Evolutionary conservation across 1,140 invertebrate genomes (phyloP).

Genomic region (Ladona fulva): DNA sequence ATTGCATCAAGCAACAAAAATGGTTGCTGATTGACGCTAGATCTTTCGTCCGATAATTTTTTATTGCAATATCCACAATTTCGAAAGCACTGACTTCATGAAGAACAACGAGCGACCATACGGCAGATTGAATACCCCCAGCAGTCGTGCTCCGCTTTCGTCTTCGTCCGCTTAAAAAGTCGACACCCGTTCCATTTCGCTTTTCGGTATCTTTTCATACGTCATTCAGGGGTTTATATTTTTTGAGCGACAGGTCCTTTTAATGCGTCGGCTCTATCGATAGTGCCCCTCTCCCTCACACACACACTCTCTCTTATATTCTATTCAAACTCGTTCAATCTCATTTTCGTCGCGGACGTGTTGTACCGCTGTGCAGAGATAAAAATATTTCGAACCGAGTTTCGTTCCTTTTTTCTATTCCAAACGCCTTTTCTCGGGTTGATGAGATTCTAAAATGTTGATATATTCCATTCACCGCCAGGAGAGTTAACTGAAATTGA

Average conservation of each 20-base stretch:
- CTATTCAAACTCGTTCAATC: background rate
- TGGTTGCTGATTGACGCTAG: too few relatives aligned
- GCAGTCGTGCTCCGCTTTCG: too few relatives aligned
- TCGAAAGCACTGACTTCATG: too few relatives aligned
- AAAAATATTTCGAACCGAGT: background rate
- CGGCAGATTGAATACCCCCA: too few relatives aligned
- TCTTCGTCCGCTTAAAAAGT: too few relatives aligned
- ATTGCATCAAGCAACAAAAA: too few relatives aligned
- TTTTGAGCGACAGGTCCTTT: constrained; percentile 7
- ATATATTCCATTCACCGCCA: background rate
- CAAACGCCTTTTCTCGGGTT: background rate
- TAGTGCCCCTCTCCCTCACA: background rate
- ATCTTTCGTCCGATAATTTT: too few relatives aligned
- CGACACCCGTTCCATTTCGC: background rate
- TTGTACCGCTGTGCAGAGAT: background rate
- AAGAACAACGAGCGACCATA: too few relatives aligned
- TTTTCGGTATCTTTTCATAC: background rate
- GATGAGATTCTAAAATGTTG: constrained; percentile 3
- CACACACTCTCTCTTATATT: background rate
- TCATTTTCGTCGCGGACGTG: background rate
- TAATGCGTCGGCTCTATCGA: background rate
- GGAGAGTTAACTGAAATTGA: background rate
- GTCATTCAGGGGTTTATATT: background rate
- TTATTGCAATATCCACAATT: too few relatives aligned
- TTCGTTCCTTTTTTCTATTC: background rate